A percentile compares a stretch with the other conserved stretches of the same genome.
phyloP scores from a whole-genome alignment of 2,888 invertebrate genomes.

The Dascillus cervinus region DNA sequence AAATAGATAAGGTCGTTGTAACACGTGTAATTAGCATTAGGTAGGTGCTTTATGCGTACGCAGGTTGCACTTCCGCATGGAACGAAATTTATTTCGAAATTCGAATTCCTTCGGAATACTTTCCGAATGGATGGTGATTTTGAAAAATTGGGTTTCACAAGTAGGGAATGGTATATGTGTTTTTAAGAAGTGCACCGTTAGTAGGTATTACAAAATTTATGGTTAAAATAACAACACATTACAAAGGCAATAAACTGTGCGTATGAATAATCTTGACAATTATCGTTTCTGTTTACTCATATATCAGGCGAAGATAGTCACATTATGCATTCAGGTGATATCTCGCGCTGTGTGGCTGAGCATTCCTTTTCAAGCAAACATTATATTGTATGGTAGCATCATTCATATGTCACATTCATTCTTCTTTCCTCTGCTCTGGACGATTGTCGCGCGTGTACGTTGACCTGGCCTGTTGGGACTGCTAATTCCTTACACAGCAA shows the following conservation, averaged over 20 bases:
- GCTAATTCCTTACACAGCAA: no score
- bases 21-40: no score
- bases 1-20: no score
- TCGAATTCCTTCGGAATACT: no score
- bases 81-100: no score
- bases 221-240: slow-evolving; percentile 18
- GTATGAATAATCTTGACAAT: slow-evolving; percentile 18
- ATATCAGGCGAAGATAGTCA: slow-evolving; percentile 15
- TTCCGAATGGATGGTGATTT: no score
- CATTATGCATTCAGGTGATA: slow-evolving; percentile 16
- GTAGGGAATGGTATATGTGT: no score
- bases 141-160: no score
- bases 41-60: no score
- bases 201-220: no score
- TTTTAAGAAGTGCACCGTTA: no score
- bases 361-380: slow-evolving; percentile 18
- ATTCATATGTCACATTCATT: slow-evolving; percentile 23
- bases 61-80: no score
- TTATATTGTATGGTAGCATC: slow-evolving; percentile 19
- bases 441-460: slow-evolving; percentile 17
- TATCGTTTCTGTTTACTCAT: slow-evolving; percentile 15
- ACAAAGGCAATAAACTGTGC: slow-evolving; percentile 15
- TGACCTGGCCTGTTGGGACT: slow-evolving; percentile 14
- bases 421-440: slow-evolving; percentile 16
- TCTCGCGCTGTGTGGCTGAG: slow-evolving; percentile 15